Evolutionary conservation across 1,140 invertebrate species (phyloP), one percentile per base, ranked within the genome.

Genomic region (Drosophila nannoptera): DNA sequence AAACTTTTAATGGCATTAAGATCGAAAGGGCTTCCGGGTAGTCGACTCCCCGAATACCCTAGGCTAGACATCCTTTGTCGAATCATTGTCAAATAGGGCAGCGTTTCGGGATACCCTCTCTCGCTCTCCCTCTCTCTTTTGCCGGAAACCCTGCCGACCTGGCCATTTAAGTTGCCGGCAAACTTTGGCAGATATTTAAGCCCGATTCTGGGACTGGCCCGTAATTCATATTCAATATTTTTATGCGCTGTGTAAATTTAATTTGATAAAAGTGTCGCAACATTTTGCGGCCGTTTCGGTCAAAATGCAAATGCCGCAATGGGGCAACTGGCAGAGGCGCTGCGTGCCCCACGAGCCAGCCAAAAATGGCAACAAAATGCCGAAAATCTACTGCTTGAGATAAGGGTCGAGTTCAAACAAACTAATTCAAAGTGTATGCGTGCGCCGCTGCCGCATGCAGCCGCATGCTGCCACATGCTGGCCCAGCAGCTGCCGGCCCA

Each of bases 1-100:
- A 77, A 88, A 82, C 72, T 88, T 88, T 88, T 88, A 88, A 88
- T 88, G 80, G 76, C 77, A 87, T 88, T 87, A 88, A 53, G 54
- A 60, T 31, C 40, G 40, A 33, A 42, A 33, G 8, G 9, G 6
- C 5, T 14, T 4, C 0, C 7, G 2, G 7, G 7, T 0, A 5
- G 0, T 16, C 54, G 54, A 56, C 42, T 11, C 11, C 11, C 1
- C n/a, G 14, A 43, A 55, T 55, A 38, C 50, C 8, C 50, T 53
- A n/a, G 6, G 2, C 1, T 42, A 38, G 9, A 22, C 22, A 22
- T 22, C 22, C 22, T 1, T 22, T 22, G 22, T 1, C 22, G 3
- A 22, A 22, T 22, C 22, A 22, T 22, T 22, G 1, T 2, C 22
- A 22, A 22, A 22, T 22, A 22, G 22, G 22, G 22, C 1, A 22